A percentile compares a stretch with the other conserved stretches of the same genome.
These are phyloP conservation scores for Liopterus haemorrhoidalis DNA, from an alignment of 2,888 invertebrate species.

Conservation along the genomic window DNA sequence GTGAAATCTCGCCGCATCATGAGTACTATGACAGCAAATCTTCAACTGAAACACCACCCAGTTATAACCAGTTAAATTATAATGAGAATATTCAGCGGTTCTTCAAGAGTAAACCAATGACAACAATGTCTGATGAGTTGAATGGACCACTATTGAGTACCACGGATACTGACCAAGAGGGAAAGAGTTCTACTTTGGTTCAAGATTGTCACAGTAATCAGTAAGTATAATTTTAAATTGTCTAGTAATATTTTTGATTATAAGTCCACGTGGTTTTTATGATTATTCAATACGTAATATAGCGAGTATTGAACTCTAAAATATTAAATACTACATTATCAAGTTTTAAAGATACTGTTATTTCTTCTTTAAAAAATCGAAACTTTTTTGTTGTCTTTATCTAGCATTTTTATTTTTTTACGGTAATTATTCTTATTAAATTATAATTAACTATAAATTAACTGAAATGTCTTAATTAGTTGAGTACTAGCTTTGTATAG, in stretches of 20 bases:
- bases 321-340: no score
- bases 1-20: constrained; percentile 79
- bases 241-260: no score
- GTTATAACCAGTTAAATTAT: constrained; percentile 80
- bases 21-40: constrained; percentile 74
- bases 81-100: constrained; percentile 65
- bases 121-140: constrained; percentile 52
- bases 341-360: no score
- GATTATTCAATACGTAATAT: no score
- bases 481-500: no score
- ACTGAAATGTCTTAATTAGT: no score
- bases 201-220: constrained; percentile 38
- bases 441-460: no score
- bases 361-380: constrained; percentile 12
- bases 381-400: constrained; percentile 7
- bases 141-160: constrained; percentile 39
- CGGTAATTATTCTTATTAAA: constrained; percentile 2
- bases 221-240: constrained; percentile 33
- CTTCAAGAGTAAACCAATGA: constrained; percentile 62
- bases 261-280: no score
- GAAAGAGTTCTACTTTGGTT: constrained; percentile 35
- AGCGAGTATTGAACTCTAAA: no score
- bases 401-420: neutral
- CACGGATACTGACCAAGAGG: constrained; percentile 45
- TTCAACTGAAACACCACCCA: constrained; percentile 71